phyloP scores from a whole-genome alignment of 2,888 invertebrate species.

The Gibbula magus region DNA sequence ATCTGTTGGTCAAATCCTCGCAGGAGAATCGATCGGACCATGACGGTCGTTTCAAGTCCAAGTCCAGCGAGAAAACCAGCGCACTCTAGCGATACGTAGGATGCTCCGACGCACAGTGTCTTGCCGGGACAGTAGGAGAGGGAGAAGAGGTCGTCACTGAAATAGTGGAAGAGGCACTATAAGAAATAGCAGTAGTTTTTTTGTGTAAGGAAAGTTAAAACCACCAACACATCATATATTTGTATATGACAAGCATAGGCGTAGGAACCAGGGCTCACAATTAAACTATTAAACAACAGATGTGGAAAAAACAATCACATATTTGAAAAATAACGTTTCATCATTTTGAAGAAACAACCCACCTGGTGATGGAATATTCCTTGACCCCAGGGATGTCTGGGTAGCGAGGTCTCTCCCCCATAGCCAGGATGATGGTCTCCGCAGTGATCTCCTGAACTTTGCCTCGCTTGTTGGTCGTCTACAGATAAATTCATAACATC shows the following conservation, averaged over 20 bases:
- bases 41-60: slow-evolving; percentile 89
- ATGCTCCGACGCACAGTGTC: slow-evolving; percentile 80
- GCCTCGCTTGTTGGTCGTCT: slow-evolving; percentile 81
- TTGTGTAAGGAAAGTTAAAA: no score
- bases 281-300: no score
- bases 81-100: slow-evolving; percentile 93
- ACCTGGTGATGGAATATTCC: slow-evolving; percentile 87
- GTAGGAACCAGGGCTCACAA: no score
- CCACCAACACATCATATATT: no score
- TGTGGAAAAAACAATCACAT: no score
- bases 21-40: slow-evolving; percentile 89
- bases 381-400: slow-evolving; percentile 90
- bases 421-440: slow-evolving; percentile 89
- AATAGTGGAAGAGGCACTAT: slow-evolving; percentile 36
- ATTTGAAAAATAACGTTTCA: not conserved
- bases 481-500: not conserved
- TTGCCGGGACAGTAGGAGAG: slow-evolving; percentile 88
- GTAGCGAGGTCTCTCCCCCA: slow-evolving; percentile 93
- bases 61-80: slow-evolving; percentile 93
- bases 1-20: slow-evolving; percentile 95
- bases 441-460: slow-evolving; percentile 82
- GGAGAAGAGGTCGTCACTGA: slow-evolving; percentile 94
- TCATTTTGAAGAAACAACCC: not conserved
- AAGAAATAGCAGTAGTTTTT: no score
- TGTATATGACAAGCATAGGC: no score